A percentile compares a stretch with the other conserved stretches of the same genome.
Evolutionary conservation across 2,113 vertebrate species (phyloP).

Genomic region (Helogale parvula): DNA sequence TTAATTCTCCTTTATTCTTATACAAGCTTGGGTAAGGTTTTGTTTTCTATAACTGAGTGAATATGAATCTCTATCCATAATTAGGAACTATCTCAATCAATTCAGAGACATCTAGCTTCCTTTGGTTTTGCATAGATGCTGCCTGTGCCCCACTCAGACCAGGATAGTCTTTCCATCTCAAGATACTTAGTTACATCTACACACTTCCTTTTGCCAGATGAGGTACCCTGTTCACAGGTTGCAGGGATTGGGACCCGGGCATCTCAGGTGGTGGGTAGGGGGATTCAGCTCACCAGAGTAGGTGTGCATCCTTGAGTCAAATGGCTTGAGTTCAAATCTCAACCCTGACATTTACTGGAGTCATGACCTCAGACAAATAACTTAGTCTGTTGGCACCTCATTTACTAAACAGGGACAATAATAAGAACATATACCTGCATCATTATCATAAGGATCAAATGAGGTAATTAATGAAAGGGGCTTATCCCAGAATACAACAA

Average conservation of each 20-base stretch:
- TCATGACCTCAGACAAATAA: not conserved
- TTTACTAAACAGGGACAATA: not conserved
- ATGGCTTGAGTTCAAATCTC: not conserved
- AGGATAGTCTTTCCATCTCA: not conserved
- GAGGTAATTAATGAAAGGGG: not conserved
- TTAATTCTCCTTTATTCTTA: not conserved
- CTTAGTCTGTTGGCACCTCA: not conserved
- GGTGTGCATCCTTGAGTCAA: not conserved
- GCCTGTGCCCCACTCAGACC: accelerated
- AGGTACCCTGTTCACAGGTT: not conserved
- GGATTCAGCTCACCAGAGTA: not conserved
- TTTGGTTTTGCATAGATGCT: not conserved
- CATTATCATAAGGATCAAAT: not conserved
- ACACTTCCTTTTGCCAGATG: not conserved
- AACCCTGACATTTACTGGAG: not conserved
- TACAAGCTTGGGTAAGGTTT: not conserved
- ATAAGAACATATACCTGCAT: not conserved
- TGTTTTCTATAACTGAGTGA: not conserved
- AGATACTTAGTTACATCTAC: not conserved
- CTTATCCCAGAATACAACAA: not conserved
- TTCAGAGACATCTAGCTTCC: not conserved
- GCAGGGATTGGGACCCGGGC: not conserved
- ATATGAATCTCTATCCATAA: not conserved
- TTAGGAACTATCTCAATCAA: not conserved
- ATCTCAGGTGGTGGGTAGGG: not conserved